These are phyloP conservation scores for Zosterops borbonicus DNA, from an alignment of 2,113 vertebrate species.

Conservation along the genomic window DNA sequence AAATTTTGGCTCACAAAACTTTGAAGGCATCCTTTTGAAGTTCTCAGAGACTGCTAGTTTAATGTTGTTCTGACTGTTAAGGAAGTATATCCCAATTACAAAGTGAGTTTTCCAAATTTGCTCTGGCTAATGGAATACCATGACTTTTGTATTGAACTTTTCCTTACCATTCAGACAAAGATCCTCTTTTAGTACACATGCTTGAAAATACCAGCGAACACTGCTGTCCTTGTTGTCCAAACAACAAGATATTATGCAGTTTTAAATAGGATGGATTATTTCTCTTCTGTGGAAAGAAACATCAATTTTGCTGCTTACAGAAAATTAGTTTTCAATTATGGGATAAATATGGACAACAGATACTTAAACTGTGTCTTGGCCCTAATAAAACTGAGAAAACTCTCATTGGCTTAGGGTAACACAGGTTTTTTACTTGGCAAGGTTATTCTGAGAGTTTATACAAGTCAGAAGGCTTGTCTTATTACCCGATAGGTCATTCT, in stretches of 20 bases:
- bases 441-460: background rate
- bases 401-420: background rate
- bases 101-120: background rate
- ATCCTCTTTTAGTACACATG: background rate
- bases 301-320: background rate
- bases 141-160: background rate
- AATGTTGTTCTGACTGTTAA: background rate
- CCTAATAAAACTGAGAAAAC: background rate
- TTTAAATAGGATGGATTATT: background rate
- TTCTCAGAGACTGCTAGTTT: background rate
- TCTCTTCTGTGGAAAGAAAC: background rate
- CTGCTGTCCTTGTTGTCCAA: background rate
- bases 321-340: background rate
- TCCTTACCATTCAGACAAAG: background rate
- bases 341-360: background rate
- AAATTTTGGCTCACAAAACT: background rate
- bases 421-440: background rate
- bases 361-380: background rate
- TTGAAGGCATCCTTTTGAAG: background rate
- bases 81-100: background rate
- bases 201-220: slow-evolving; percentile 11
- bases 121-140: background rate
- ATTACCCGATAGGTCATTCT: background rate
- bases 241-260: background rate
- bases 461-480: background rate